Base-by-base conservation (phyloP, 2,113 vertebrate genomes). In the Myiopsitta monachus region DNA sequence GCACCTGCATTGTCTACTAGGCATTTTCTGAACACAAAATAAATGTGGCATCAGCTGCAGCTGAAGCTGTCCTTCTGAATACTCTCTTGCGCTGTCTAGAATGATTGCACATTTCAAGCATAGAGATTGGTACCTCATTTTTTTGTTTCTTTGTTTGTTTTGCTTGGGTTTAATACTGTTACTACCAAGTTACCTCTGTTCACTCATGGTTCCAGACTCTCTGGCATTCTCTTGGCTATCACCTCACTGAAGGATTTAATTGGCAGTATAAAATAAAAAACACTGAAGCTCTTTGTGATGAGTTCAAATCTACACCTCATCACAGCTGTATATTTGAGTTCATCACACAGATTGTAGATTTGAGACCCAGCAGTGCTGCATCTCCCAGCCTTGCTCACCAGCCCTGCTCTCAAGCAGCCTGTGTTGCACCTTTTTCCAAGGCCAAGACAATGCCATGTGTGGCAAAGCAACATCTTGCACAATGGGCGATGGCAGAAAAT, bases 1-100 rank as follows among this genome's bases (percentile, higher is more conserved):
- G 41, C n/a, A 82, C 81, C 88, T 89, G 62, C 19, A 59, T 54
- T 79, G 82, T 86, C 84, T 96, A 33, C 6, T 0, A 46, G 81
- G 54, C 1, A 0, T 79, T 91, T 90, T 87, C 86, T 52, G 51
- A 95, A 76, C 1, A 0, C 61, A 83, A 84, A 84, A 94, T 78
- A 92, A 96, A 94, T 94, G 27, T 93, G 80, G 36, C 16, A 7
- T 84, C 83, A 87, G 77, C 69, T 91, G 86, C 74, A 88, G 76
- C 8, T 33, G 80, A 80, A 88, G 43, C 80, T 64, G 69, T 87
- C 72, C 69, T 72, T 74, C 61, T 93, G 64, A 90, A 44, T 88
- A 87, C 93, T 84, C 51, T 83, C 49, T 44, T 38, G 3, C 44
- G 51, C 36, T n/a, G 0, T 41, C 39, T 47, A 62, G 90, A 92